A percentile compares a stretch with the other conserved stretches of the same genome.
These are phyloP conservation scores for Raja brachyura DNA, from an alignment of 2,113 vertebrate genomes.

Conservation along the genomic window DNA sequence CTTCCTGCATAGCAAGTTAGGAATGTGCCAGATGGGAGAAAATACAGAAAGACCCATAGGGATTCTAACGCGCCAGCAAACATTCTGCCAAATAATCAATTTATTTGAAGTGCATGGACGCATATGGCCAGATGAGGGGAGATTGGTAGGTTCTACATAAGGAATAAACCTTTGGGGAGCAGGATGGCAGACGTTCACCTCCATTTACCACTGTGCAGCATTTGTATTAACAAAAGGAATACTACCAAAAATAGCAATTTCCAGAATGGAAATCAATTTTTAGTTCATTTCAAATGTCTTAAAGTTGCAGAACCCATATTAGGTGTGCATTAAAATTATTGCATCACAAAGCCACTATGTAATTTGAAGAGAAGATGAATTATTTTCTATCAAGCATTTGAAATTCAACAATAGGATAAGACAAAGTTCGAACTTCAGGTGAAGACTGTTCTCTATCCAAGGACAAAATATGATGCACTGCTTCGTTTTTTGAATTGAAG, in stretches of 20 bases:
- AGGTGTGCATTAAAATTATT: background rate
- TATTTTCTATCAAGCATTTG: background rate
- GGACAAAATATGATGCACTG: background rate
- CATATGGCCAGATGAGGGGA: conserved; percentile 30
- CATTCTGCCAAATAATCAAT: conserved; percentile 38
- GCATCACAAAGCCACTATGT: background rate
- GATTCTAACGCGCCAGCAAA: conserved; percentile 31
- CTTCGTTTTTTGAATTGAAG: background rate
- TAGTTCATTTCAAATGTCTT: background rate
- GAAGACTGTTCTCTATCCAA: background rate
- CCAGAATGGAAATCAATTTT: background rate
- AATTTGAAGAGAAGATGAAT: background rate
- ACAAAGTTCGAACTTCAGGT: background rate
- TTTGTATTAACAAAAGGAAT: conserved; percentile 24
- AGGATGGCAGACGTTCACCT: conserved; percentile 20
- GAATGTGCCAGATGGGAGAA: conserved; percentile 33
- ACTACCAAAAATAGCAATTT: background rate
- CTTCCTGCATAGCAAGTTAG: background rate
- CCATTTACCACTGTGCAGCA: conserved; percentile 20
- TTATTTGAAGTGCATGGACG: conserved; percentile 35
- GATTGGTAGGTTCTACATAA: conserved; percentile 27
- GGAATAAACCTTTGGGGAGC: conserved; percentile 5
- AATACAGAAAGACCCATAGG: conserved; percentile 28
- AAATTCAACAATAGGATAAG: background rate
- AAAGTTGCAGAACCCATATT: background rate